These are phyloP conservation scores for Asarcornis scutulata DNA, from an alignment of 2,113 vertebrate genomes.

Conservation along the genomic window DNA sequence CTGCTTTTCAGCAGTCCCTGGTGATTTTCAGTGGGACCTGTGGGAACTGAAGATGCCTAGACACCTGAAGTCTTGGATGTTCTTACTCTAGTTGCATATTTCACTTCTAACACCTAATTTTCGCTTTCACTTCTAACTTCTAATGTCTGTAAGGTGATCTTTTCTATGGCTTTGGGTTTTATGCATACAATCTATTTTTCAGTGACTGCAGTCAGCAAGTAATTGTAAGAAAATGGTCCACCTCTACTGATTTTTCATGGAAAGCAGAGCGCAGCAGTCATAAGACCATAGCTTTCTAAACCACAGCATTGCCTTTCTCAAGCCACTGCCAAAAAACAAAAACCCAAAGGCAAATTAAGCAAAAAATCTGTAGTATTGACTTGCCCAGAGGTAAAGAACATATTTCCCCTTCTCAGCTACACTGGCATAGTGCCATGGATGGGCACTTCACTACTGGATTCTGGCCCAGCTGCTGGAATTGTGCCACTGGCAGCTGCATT, in stretches of 20 bases:
- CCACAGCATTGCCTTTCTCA: background rate
- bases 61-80: background rate
- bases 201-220: background rate
- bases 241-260: background rate
- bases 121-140: background rate
- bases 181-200: background rate
- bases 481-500: constrained; percentile 9
- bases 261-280: background rate
- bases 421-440: background rate
- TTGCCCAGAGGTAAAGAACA: background rate
- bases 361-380: background rate
- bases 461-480: background rate
- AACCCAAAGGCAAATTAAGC: background rate
- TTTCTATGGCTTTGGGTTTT: background rate
- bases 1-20: background rate
- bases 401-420: background rate
- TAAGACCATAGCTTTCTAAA: background rate
- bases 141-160: background rate
- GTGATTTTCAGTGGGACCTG: background rate
- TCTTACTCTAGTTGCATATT: background rate
- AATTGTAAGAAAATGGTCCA: background rate
- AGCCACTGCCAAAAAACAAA: background rate
- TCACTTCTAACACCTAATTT: background rate
- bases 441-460: background rate
- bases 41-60: background rate